Evolutionary conservation across 2,888 invertebrate genomes (phyloP), one percentile per base, ranked within the genome.

Genomic region (Scaeva pyrastri): DNA sequence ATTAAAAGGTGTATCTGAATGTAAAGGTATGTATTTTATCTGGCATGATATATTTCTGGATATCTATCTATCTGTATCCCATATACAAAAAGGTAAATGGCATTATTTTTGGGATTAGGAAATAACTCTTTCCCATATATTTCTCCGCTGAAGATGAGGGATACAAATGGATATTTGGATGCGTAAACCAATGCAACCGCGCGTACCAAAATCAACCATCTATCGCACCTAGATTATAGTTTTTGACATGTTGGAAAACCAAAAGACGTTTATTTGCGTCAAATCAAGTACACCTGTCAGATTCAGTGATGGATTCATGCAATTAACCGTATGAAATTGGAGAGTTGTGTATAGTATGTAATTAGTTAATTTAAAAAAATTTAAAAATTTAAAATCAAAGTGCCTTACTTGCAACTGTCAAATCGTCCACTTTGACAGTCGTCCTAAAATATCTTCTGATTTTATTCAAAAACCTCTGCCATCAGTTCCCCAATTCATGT

Each of bases 31-130:
- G 31, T 31, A 66, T 26, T 45, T 64, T 64, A 60, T 60, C 19
- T 60, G 19, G 1, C 21, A 31, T 56, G 56, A 55, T 58, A 36
- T 41, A 60, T 21, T 41, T 39, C 14, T 41, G 21, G 39, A 10
- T 50, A 19, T n/a, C 11, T 21, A 10, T 21, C 12, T 10, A 39
- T 12, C 19, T 39, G n/a, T n/a, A n/a, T n/a, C n/a, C n/a, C n/a
- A n/a, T n/a, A n/a, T n/a, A 60, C 21, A 21, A 21, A 60, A 60
- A 60, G 60, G 60, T 39, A 60, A 39, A 39, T 14, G 21, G 21
- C 60, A 60, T 39, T 60, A 60, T 60, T 60, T 60, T 60, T 39
- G 4, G 60, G 39, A 60, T 60, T 41, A 39, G 39, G 60, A 39
- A 60, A 60, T 60, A 60, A 60, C 39, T 41, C 60, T 60, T 60